Evolutionary conservation across 2,888 invertebrate species (phyloP).

Genomic region (Scaptomyza caliginosa): DNA sequence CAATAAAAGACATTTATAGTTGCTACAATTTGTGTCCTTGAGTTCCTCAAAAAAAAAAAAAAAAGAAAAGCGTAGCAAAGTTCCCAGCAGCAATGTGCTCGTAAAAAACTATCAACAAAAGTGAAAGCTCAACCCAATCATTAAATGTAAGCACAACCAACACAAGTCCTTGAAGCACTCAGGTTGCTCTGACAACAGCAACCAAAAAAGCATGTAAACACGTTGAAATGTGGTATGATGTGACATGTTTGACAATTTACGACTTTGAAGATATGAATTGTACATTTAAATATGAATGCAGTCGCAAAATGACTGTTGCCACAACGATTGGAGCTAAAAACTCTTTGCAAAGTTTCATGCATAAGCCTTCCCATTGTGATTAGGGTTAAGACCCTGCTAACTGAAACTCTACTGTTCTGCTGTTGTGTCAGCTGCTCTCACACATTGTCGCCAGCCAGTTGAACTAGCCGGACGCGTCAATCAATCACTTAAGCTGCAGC

Average conservation of each 20-base stretch:
- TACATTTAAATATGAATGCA: background rate
- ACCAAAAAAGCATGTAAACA: background rate
- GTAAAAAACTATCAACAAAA: constrained; percentile 62
- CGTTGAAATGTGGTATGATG: background rate
- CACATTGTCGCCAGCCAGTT: constrained; percentile 21
- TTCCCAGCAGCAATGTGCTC: constrained; percentile 49
- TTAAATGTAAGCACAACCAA: constrained; percentile 41
- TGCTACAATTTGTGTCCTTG: constrained; percentile 62
- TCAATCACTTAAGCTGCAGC: constrained; percentile 62
- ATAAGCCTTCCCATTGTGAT: background rate
- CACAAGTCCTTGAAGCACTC: constrained; percentile 22
- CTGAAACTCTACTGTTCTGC: background rate
- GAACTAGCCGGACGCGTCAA: constrained; percentile 48
- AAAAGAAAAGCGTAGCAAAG: constrained; percentile 2
- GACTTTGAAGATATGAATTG: background rate
- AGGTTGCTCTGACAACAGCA: constrained; percentile 12
- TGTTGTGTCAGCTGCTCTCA: constrained; percentile 16
- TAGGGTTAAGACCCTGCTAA: background rate
- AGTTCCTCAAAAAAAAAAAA: constrained; percentile 11
- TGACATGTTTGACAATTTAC: background rate
- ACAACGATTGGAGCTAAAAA: background rate
- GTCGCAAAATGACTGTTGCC: background rate
- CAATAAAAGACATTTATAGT: constrained; percentile 75
- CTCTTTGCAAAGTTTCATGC: background rate
- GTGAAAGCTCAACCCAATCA: constrained; percentile 55